Base-by-base conservation (phyloP, 2,113 vertebrate species). In the Gadus chalcogrammus region DNA sequence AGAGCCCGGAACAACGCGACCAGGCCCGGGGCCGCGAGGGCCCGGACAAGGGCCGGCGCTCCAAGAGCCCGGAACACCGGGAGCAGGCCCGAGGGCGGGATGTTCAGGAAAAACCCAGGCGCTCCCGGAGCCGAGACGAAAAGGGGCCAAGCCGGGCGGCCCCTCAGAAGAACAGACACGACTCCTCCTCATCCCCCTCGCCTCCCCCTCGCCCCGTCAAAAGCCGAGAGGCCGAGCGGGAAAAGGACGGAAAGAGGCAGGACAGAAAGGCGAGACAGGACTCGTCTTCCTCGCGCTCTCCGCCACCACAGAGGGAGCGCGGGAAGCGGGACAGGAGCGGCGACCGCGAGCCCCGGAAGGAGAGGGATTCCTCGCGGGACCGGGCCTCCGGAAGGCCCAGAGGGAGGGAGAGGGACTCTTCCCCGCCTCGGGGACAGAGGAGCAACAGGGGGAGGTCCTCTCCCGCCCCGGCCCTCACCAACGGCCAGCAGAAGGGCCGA, bases 211-310 rank as follows among this genome's bases (percentile, higher is more conserved):
- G 42, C 70, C 73, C 8, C 38, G 79, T 69, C 35, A 73, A 67
- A 67, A 84, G 68, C 20, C 74, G 76, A 72, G 78, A 81, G 8
- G 3, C 16, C 0, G 82, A 82, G 15, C 35, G 16, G 12, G 80
- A 75, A 31, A 87, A 83, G 27, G 67, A 84, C 12, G 27, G 48
- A 13, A 77, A 59, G 9, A 82, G 82, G 69, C 62, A 1, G 31
- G 75, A 84, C 17, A 80, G 72, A 70, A 80, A 74, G 22, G 64
- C 16, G 0, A 81, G 79, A 55, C 88, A 72, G 0, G 78, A 84
- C 58, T 90, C 87, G 17, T 79, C 87, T 15, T 79, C 82, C 0
- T 88, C 90, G 0, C 76, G 74, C 0, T 90, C 91, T 0, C 84
- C 82, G 5, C 72, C 88, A 3, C 88, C 82, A 12, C 80, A 86